A percentile compares a stretch with the other conserved stretches of the same genome.
Evolutionary conservation across 2,888 invertebrate genomes (phyloP).

Genomic region (Stenodema calcarata): DNA sequence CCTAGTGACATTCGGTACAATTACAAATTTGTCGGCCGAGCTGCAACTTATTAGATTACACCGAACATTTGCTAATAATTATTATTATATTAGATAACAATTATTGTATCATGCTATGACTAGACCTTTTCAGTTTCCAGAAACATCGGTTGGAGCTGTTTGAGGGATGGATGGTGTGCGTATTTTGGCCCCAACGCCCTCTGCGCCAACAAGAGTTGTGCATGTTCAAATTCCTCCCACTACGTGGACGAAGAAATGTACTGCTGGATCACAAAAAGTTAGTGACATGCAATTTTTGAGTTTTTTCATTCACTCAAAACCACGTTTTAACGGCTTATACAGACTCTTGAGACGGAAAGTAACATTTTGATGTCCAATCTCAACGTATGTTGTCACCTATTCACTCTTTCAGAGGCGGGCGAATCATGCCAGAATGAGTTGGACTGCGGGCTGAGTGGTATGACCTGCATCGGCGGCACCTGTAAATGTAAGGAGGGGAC

Average conservation of each 20-base stretch:
- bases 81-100: too few species aligned
- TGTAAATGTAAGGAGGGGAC: constrained; percentile 45
- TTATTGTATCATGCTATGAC: too few species aligned
- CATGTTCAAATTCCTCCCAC: constrained; percentile 59
- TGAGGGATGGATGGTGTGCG: constrained; percentile 57
- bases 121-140: constrained; percentile 57
- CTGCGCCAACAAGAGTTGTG: constrained; percentile 57
- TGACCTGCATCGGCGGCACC: constrained; percentile 26
- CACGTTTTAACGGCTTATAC: too few species aligned
- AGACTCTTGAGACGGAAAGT: too few species aligned
- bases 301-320: background rate
- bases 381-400: too few species aligned
- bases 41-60: too few species aligned
- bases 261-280: constrained; percentile 59
- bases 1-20: too few species aligned
- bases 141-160: constrained; percentile 56
- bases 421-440: constrained; percentile 57
- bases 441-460: constrained; percentile 58
- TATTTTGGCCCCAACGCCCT: constrained; percentile 59
- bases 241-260: constrained; percentile 57
- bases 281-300: background rate
- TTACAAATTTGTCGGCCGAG: too few species aligned
- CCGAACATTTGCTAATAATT: too few species aligned
- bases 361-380: too few species aligned
- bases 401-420: constrained; percentile 51